Percentiles rank a stretch among this genome's conserved stretches.
These are phyloP conservation scores for Coelopa frigida DNA, from an alignment of 1,140 invertebrate species.

Conservation along the genomic window DNA sequence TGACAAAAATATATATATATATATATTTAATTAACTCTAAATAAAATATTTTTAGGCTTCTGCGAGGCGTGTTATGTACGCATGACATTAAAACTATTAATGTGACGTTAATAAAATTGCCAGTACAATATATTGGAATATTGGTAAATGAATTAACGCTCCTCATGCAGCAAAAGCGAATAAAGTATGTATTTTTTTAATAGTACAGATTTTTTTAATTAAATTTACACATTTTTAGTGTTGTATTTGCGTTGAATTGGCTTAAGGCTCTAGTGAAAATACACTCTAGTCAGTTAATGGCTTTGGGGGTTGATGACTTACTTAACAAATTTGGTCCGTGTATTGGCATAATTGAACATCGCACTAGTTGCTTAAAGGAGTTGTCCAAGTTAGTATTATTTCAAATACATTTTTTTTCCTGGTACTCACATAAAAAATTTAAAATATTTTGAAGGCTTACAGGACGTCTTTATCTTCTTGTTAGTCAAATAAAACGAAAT, in stretches of 20 bases:
- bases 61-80: constrained; percentile 51
- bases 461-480: constrained; percentile 53
- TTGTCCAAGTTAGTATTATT: constrained; percentile 30
- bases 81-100: constrained; percentile 52
- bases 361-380: constrained; percentile 49
- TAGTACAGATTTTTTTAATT: constrained; percentile 1
- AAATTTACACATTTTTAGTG: constrained; percentile 42
- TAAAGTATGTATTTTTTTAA: constrained; percentile 47
- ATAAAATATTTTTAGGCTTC: constrained; percentile 46
- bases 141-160: constrained; percentile 55
- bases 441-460: constrained; percentile 43
- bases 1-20: constrained; percentile 13
- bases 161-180: constrained; percentile 55
- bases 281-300: constrained; percentile 56
- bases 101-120: constrained; percentile 55
- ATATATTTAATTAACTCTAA: too few relatives aligned
- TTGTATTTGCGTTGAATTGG: constrained; percentile 55
- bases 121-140: constrained; percentile 54
- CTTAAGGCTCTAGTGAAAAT: constrained; percentile 51
- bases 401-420: background rate
- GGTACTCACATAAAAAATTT: background rate
- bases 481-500: constrained; percentile 49
- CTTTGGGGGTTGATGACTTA: constrained; percentile 31
- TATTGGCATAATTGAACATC: constrained; percentile 54
- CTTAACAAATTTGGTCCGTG: constrained; percentile 49